Conservation (phyloP, 1,140 invertebrate species). For the Batillaria attramentaria region DNA sequence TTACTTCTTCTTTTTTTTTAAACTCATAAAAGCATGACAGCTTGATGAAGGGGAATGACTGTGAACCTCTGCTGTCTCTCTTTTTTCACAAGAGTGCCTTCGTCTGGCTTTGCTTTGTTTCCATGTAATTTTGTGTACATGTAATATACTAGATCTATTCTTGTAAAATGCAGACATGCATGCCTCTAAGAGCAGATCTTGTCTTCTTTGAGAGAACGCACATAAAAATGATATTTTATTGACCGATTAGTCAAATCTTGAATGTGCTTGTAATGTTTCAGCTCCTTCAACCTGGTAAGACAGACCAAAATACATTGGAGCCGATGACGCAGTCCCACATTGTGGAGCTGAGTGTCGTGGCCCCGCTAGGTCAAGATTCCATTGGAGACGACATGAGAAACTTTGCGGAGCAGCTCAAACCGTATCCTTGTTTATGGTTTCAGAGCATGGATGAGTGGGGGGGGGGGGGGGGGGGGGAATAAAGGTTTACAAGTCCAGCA, state of each 20-base stretch:
- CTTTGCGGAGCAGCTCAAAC: constrained; percentile 95
- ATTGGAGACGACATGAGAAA: constrained; percentile 96
- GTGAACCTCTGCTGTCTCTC: neutral
- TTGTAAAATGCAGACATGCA: neutral
- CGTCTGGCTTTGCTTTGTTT: too few species aligned
- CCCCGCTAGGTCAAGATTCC: constrained; percentile 90
- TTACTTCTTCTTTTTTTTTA: too few species aligned
- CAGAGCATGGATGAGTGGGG: too few species aligned
- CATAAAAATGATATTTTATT: neutral
- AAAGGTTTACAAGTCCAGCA: too few species aligned
- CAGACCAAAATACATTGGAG: constrained; percentile 81
- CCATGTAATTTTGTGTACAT: neutral
- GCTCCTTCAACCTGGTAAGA: constrained; percentile 78
- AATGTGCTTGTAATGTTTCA: constrained; percentile 43
- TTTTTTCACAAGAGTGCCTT: too few species aligned
- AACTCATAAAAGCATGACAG: neutral
- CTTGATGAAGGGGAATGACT: neutral
- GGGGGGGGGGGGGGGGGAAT: too few species aligned
- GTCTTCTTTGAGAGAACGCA: too few species aligned
- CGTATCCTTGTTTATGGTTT: constrained; percentile 73
- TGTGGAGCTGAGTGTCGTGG: constrained; percentile 94
- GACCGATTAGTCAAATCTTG: neutral
- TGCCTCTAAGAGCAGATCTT: neutral
- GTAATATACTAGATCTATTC: neutral
- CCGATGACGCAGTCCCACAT: constrained; percentile 93